Base-by-base conservation (phyloP, 2,797 vertebrate species). In the Hephaestus fuliginosus region DNA sequence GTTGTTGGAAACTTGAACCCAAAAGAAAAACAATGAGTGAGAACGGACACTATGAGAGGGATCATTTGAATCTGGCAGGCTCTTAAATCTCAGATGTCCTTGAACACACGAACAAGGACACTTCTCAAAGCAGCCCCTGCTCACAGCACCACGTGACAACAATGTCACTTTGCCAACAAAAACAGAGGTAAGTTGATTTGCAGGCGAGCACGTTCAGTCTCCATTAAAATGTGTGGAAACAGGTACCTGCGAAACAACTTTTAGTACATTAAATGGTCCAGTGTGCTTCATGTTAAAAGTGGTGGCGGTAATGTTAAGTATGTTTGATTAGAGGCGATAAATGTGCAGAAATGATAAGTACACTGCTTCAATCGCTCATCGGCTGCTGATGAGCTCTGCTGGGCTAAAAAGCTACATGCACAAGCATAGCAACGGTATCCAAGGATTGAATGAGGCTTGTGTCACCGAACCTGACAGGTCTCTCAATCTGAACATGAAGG, bases 341-440 rank as follows among this genome's bases (percentile, higher is more conserved):
- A 79, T 62, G 63, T 67, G 9, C 41, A 51, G 49, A 76, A 67
- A 70, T 14, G 49, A 70, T 20, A 25, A 63, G 20, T 13, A 39
- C 13, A 18, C 51, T 30, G 55, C 62, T 81, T 74, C 30, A 78
- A 39, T 66, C 58, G 51, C 58, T 67, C n/a, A 63, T 75, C 43
- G 64, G 20, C 22, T 20, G 13, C 7, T 1, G 12, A 33, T 33
- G 30, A 33, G 30, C 30, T 33, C 22, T 22, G 13, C 7, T 1
- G 12, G 20, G 48, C 14, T 74, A 20, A 80, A 33, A 65, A 74
- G 75, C 30, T 17, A 22, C 55, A 62, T n/a, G 70, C 22, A 55
- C 74, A 64, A 25, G 64, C 72, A 75, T 48, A 82, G 74, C 78
- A 87, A 85, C 78, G n/a, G 62, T 64, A 77, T 72, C 78, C 69